Evolutionary conservation across 2,888 invertebrate genomes (phyloP).

Genomic region (Caenorhabditis wallacei): DNA sequence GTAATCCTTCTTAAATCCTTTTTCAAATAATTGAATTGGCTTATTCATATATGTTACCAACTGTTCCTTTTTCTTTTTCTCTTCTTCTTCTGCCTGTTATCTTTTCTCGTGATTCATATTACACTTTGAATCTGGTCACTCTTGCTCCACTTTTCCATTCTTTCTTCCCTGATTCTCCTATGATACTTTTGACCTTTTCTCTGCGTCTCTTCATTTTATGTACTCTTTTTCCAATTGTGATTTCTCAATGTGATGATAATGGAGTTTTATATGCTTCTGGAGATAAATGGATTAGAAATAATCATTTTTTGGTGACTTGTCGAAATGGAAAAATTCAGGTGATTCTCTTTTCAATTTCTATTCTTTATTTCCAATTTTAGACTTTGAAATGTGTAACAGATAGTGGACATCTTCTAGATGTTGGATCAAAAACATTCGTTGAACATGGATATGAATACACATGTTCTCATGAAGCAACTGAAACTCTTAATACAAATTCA

Average conservation of each 20-base stretch:
- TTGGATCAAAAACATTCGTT: constrained; percentile 70
- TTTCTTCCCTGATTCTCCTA: not conserved
- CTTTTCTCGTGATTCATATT: not conserved
- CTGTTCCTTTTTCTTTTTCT: not conserved
- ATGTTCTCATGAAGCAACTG: constrained; percentile 63
- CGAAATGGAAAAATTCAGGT: constrained; percentile 64
- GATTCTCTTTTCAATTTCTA: not conserved
- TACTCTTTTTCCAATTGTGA: constrained; percentile 15
- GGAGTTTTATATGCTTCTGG: constrained; percentile 61
- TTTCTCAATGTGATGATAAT: constrained; percentile 59
- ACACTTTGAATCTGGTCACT: not conserved
- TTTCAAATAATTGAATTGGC: too few species aligned
- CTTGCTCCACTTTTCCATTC: not conserved
- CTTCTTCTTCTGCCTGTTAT: too few species aligned
- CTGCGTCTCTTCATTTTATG: constrained; percentile 42
- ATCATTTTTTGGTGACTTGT: constrained; percentile 71
- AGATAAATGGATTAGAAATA: constrained; percentile 71
- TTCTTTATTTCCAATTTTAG: constrained; percentile 54
- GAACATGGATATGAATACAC: constrained; percentile 72
- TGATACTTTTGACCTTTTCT: constrained; percentile 37
- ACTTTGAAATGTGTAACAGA: constrained; percentile 80
- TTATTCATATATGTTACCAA: not conserved
- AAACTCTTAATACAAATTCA: constrained; percentile 60
- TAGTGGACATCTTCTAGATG: constrained; percentile 72
- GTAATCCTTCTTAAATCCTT: too few species aligned